phyloP scores from a whole-genome alignment of 2,888 invertebrate genomes.

The Drepana falcataria region DNA sequence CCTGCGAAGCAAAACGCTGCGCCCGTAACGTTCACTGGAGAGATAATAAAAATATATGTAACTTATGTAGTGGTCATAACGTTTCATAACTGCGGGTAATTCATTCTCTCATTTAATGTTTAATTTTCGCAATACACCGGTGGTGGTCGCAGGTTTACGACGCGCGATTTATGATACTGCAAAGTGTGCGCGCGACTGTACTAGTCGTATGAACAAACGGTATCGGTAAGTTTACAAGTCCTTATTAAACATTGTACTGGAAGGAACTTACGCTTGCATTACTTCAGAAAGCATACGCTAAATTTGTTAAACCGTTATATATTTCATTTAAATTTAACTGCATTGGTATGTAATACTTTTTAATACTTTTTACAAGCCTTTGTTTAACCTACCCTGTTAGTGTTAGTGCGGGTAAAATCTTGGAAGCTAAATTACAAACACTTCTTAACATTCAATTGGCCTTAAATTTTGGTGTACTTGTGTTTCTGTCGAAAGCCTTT shows the following conservation, averaged over 20 bases:
- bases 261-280: constrained; percentile 31
- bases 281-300: background rate
- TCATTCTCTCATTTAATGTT: constrained; percentile 61
- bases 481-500: background rate
- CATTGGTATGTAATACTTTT: no score
- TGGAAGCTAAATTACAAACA: no score
- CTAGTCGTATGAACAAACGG: constrained; percentile 17
- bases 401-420: no score
- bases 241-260: constrained; percentile 37
- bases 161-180: constrained; percentile 45
- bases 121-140: constrained; percentile 55
- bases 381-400: no score
- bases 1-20: constrained; percentile 29
- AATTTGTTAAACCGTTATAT: no score
- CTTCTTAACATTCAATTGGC: no score
- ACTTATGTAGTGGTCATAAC: constrained; percentile 44
- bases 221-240: constrained; percentile 28
- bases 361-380: no score
- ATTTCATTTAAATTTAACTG: no score
- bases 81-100: constrained; percentile 49
- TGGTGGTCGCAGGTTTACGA: constrained; percentile 40
- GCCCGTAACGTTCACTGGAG: constrained; percentile 33
- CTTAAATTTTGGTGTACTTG: no score
- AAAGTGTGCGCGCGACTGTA: constrained; percentile 47
- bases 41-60: constrained; percentile 51